A percentile compares a stretch with the other conserved stretches of the same genome.
Evolutionary conservation across 1,140 invertebrate species (phyloP).

Genomic region (Leptopilina clavipes): DNA sequence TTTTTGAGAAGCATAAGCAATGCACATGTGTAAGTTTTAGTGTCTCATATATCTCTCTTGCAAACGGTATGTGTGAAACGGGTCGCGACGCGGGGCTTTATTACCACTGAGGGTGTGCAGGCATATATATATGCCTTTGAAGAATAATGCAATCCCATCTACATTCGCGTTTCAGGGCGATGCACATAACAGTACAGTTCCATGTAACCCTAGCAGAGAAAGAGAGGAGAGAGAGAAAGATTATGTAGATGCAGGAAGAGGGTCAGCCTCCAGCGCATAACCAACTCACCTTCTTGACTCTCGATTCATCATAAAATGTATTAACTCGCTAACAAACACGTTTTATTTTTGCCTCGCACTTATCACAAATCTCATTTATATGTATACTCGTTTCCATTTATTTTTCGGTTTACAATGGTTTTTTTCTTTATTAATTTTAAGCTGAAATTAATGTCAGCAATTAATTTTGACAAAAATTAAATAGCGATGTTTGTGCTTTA

Average conservation of each 20-base stretch:
- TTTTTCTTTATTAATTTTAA: neutral
- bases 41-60: conserved; percentile 28
- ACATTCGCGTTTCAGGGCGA: conserved; percentile 40
- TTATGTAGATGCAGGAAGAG: conserved; percentile 36
- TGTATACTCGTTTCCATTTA: neutral
- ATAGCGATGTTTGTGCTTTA: too few species aligned
- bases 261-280: conserved; percentile 20
- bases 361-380: neutral
- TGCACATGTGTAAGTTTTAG: conserved; percentile 23
- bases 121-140: conserved; percentile 31
- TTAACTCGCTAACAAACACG: neutral
- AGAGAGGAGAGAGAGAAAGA: conserved; percentile 17
- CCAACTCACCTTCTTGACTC: conserved; percentile 22
- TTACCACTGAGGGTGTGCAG: conserved; percentile 33
- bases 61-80: conserved; percentile 30
- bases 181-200: conserved; percentile 29
- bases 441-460: too few species aligned
- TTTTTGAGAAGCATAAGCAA: neutral
- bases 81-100: conserved; percentile 17
- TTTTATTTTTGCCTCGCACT: neutral
- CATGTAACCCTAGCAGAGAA: conserved; percentile 32
- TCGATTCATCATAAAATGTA: conserved; percentile 23
- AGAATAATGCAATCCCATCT: conserved; percentile 49
- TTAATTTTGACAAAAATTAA: too few species aligned
- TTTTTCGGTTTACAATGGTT: neutral